A percentile compares a stretch with the other conserved stretches of the same genome.
Conservation (phyloP, 2,113 vertebrate genomes). For the Channa argus region DNA sequence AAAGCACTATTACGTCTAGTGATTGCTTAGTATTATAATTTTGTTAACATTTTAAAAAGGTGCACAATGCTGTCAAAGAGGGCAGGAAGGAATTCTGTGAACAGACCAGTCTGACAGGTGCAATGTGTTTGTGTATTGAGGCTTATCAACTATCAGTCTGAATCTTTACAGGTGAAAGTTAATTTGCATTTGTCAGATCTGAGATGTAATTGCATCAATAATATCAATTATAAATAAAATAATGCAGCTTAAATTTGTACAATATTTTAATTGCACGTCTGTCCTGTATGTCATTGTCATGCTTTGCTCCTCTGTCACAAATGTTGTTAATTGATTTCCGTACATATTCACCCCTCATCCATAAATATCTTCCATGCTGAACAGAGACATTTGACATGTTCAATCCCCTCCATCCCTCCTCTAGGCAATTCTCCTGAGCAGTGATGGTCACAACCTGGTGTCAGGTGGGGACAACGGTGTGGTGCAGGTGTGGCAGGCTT, state of each 20-base stretch:
- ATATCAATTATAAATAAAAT: not conserved
- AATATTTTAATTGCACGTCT: not conserved
- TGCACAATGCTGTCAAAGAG: not conserved
- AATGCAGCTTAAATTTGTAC: not conserved
- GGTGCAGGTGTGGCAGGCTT: constrained; percentile 99
- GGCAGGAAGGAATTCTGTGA: not conserved
- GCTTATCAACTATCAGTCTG: not conserved
- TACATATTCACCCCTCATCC: not conserved
- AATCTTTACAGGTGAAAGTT: too few relatives aligned
- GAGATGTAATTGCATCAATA: too few relatives aligned
- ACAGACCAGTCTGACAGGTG: not conserved
- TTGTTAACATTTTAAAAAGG: not conserved
- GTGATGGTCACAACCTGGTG: constrained; percentile 96
- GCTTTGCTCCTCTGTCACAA: not conserved
- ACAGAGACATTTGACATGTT: not conserved
- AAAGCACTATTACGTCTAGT: not conserved
- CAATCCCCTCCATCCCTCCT: constrained; percentile 32
- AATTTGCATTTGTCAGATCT: not conserved
- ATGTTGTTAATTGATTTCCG: not conserved
- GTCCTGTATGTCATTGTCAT: not conserved
- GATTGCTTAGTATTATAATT: not conserved
- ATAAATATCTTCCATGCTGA: not conserved
- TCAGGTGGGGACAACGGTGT: constrained; percentile 97
- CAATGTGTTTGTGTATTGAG: not conserved
- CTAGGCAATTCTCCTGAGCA: constrained; percentile 95